Percentiles rank a stretch among this genome's conserved stretches.
These are phyloP conservation scores for Epirrhoe alternata DNA, from an alignment of 2,888 invertebrate genomes.

Conservation along the genomic window DNA sequence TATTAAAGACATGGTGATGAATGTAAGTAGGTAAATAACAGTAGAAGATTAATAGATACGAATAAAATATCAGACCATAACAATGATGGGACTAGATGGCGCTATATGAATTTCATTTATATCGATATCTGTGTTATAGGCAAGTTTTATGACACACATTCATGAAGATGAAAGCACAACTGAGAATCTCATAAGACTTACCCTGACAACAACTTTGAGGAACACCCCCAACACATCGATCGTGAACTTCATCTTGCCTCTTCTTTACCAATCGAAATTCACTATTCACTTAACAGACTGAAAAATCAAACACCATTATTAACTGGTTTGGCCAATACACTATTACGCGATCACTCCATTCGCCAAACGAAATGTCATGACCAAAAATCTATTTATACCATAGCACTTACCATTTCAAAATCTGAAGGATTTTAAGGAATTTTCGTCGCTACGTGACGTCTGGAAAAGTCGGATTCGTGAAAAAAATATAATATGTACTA, in stretches of 20 bases:
- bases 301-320: slow-evolving; percentile 61
- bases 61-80: too few relatives aligned
- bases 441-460: slow-evolving; percentile 54
- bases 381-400: slow-evolving; percentile 40
- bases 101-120: too few relatives aligned
- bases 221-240: slow-evolving; percentile 81
- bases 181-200: slow-evolving; percentile 57
- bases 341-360: slow-evolving; percentile 46
- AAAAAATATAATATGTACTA: slow-evolving; percentile 81
- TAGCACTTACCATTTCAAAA: slow-evolving; percentile 53
- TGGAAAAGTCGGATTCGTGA: slow-evolving; percentile 68
- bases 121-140: too few relatives aligned
- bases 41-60: too few relatives aligned
- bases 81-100: too few relatives aligned
- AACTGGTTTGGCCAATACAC: slow-evolving; percentile 40
- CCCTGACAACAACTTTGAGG: slow-evolving; percentile 81
- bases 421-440: slow-evolving; percentile 24
- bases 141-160: background rate
- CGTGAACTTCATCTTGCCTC: slow-evolving; percentile 79
- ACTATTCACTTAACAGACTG: slow-evolving; percentile 77
- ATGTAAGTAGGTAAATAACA: too few relatives aligned
- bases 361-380: slow-evolving; percentile 26
- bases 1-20: too few relatives aligned
- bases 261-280: slow-evolving; percentile 52
- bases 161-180: background rate